Evolutionary conservation across 1,140 invertebrate genomes (phyloP).

Genomic region (Apis laboriosa): DNA sequence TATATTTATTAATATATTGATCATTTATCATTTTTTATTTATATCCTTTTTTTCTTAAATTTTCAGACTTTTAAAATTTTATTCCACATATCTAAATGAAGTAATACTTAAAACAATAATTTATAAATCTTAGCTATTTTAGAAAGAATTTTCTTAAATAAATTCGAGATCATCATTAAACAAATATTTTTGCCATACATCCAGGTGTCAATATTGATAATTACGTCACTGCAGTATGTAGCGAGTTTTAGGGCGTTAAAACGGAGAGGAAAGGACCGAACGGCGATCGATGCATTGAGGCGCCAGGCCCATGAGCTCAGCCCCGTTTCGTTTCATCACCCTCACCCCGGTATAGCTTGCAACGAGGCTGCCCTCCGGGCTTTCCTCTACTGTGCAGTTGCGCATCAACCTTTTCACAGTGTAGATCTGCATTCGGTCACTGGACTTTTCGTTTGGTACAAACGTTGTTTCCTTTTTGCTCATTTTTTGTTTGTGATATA

Average conservation of each 20-base stretch:
- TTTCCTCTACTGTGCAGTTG: conserved; percentile 59
- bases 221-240: conserved; percentile 31
- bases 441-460: conserved; percentile 13
- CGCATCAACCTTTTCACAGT: conserved; percentile 65
- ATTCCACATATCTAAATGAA: not conserved
- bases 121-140: not conserved
- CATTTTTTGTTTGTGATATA: not conserved
- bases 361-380: conserved; percentile 52
- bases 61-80: not conserved
- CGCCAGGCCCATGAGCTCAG: conserved; percentile 71
- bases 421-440: conserved; percentile 44
- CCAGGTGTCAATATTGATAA: not conserved
- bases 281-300: conserved; percentile 76
- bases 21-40: not conserved
- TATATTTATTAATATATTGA: too few relatives aligned
- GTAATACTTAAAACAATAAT: not conserved
- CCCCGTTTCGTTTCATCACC: conserved; percentile 53
- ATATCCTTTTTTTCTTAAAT: too few relatives aligned
- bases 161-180: not conserved
- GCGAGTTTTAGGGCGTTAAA: conserved; percentile 43
- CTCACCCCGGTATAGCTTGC: conserved; percentile 52
- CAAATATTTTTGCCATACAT: not conserved
- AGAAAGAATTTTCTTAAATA: not conserved
- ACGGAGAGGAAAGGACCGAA: conserved; percentile 36
- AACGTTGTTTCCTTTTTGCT: not conserved